Evolutionary conservation across 2,797 vertebrate species (phyloP), one percentile per base, ranked within the genome.

Genomic region (Brotula barbata): DNA sequence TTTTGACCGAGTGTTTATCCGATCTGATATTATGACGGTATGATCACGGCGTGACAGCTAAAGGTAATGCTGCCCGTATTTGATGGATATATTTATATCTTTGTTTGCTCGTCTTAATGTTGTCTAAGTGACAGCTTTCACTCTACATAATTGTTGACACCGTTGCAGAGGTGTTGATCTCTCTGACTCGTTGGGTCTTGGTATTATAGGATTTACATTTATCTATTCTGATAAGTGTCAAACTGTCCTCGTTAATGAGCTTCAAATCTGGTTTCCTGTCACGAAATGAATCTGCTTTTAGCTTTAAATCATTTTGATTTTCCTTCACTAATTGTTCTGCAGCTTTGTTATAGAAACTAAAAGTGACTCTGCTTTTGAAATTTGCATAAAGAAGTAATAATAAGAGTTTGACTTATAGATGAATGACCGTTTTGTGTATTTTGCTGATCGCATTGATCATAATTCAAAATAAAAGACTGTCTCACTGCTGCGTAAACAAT

Each of bases 1-100:
- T 71, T 79, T 61, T 58, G 67, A 33, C 16, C 6, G 43, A 47
- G 57, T 73, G 80, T 80, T 80, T 72, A 75, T 82, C 60, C 55
- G 55, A 64, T 67, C 25, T 79, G 70, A 44, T 55, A 62, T 64
- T 59, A 73, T 80, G 70, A 68, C 61, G 66, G 50, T 57, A 45
- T 9, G 3, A 48, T 65, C 31, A 13, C 64, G 54, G 45, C 20
- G 58, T 55, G 34, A 58, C 17, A 50, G 64, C 25, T 44, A 48
- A 41, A 72, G 48, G 33, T 71, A 58, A 48, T 48, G 52, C 43
- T 34, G 54, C 45, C 55, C 64, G 4, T 50, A 58, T 36, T 51
- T 13, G 33, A 15, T 6, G 31, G 6, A 6, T 7, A 33, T 33
- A 33, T 33, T 28, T 28, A 10, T 33, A 33, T 33, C 31, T 33